These are phyloP conservation scores for Harpagus bidentatus DNA, from an alignment of 2,113 vertebrate species.

Conservation along the genomic window DNA sequence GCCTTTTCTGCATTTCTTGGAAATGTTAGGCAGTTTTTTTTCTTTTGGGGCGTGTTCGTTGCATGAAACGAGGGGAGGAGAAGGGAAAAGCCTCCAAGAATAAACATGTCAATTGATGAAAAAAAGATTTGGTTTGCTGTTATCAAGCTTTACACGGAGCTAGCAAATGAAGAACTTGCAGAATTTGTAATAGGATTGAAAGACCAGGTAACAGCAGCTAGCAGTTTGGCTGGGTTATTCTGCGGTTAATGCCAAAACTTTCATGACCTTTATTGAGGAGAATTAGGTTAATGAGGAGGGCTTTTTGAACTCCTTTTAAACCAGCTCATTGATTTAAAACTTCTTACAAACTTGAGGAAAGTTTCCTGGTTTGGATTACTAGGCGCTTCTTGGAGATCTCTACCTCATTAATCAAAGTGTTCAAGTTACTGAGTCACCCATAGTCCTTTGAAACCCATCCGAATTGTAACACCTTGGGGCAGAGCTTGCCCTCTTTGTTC, in stretches of 20 bases:
- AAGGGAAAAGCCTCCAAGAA: background rate
- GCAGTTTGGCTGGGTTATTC: background rate
- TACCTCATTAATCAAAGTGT: background rate
- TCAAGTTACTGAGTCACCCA: background rate
- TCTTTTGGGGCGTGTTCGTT: background rate
- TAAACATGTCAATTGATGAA: background rate
- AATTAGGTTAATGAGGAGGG: background rate
- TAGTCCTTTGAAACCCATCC: background rate
- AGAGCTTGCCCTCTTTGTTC: background rate
- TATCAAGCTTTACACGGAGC: background rate
- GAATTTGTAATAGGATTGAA: background rate
- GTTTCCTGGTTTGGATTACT: background rate
- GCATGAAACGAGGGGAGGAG: background rate
- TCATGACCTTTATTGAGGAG: background rate
- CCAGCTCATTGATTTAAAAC: background rate
- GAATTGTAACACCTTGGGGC: background rate
- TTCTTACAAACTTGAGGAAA: background rate
- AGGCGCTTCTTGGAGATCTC: background rate
- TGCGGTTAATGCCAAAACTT: background rate
- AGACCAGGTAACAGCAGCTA: background rate
- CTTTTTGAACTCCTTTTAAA: background rate
- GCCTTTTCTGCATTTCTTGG: background rate
- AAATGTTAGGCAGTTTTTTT: fast-evolving
- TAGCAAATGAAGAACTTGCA: background rate
- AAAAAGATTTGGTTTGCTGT: background rate